Evolutionary conservation across 2,113 vertebrate species (phyloP), one percentile per base, ranked within the genome.

Genomic region (Argyrosomus japonicus): DNA sequence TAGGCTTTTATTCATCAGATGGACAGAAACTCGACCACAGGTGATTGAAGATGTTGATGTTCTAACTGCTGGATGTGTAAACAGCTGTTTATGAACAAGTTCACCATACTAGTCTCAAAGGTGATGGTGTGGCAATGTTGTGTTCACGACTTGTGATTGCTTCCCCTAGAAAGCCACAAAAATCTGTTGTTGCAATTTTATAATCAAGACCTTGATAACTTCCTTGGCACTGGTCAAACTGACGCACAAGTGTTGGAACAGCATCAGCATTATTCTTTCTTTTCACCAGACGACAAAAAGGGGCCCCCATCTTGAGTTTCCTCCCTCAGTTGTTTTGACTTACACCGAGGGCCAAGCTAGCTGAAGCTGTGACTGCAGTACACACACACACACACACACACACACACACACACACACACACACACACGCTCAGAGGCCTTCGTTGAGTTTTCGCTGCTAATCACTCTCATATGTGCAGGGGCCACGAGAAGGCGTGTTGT

Each of bases 381-480:
- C 56, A 40, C 45, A 36, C 58, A 63, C 60, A 54, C 43, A 75
- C 56, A 68, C 67, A 89, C 77, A 57, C 53, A 75, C 70, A 75
- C 27, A 75, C 56, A 54, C 54, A 77, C 23, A 68, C 2, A 83
- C 53, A 75, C 70, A 75, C 27, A 75, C 56, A 54, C 54, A 77
- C 23, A 68, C 2, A 83, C 72, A 76, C 74, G 76, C 63, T 18
- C 69, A 5, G 4, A 84, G 65, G 60, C 80, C 50, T 67, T 82
- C 40, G 85, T 75, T 51, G 83, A 86, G 85, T 88, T 89, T 86
- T 84, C 1, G 0, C 75, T 84, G 65, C 78, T 91, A 91, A 93
- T 93, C 85, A 82, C 85, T 92, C 75, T 88, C 92, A 92, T 83
- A 85, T 91, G 85, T 89, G 57, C 63, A 63, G 83, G 73, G 78